These are phyloP conservation scores for Tachuris rubrigastra DNA, from an alignment of 2,113 vertebrate genomes.

Conservation along the genomic window DNA sequence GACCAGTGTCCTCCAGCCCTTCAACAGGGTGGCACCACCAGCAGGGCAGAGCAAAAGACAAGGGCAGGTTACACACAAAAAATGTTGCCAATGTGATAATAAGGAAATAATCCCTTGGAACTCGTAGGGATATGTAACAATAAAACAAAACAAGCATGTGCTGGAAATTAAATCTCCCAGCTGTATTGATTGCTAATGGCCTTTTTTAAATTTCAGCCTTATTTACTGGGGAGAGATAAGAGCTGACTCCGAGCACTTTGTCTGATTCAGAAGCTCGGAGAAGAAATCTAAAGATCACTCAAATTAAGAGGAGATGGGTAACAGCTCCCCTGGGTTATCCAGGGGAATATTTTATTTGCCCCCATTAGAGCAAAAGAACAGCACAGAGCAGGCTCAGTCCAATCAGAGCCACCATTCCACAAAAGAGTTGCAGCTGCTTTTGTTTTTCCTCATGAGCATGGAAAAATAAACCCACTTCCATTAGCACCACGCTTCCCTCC, in stretches of 20 bases:
- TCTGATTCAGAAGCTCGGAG: slow-evolving; percentile 35
- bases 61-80: neutral
- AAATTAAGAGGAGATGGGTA: slow-evolving; percentile 69
- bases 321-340: slow-evolving; percentile 56
- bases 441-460: neutral
- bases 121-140: neutral
- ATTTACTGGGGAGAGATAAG: slow-evolving; percentile 67
- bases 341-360: slow-evolving; percentile 49
- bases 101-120: slow-evolving; percentile 13
- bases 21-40: neutral
- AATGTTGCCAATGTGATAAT: neutral
- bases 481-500: neutral
- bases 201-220: slow-evolving; percentile 62
- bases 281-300: slow-evolving; percentile 70
- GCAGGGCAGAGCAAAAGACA: neutral
- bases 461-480: neutral
- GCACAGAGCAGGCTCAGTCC: neutral
- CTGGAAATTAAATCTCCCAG: slow-evolving; percentile 65
- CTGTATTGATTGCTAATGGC: slow-evolving; percentile 58
- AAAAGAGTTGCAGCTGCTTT: neutral
- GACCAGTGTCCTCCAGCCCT: neutral
- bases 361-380: slow-evolving; percentile 59
- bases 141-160: neutral
- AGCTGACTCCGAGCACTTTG: slow-evolving; percentile 66
- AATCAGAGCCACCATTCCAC: neutral